phyloP scores from a whole-genome alignment of 2,888 invertebrate genomes.

The Cerastoderma edule region DNA sequence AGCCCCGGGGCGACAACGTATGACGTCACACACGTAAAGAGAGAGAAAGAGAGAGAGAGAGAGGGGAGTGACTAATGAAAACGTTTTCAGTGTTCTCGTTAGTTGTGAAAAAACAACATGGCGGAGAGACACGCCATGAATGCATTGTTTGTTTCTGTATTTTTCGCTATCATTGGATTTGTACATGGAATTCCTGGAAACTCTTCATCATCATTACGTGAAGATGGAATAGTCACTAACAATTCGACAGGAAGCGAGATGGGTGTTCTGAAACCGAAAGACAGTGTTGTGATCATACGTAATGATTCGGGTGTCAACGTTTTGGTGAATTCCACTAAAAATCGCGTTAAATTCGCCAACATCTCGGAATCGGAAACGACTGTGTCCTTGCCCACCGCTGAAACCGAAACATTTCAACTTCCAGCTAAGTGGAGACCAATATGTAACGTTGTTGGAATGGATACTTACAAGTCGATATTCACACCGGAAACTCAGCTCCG shows the following conservation, averaged over 20 bases:
- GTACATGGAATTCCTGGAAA: background rate
- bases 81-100: slow-evolving; percentile 8
- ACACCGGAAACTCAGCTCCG: slow-evolving; percentile 22
- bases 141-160: background rate
- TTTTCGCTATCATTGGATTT: background rate
- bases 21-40: background rate
- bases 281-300: too few species aligned
- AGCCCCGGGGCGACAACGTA: background rate
- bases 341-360: background rate
- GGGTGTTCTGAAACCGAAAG: too few species aligned
- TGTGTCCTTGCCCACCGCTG: background rate
- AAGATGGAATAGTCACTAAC: too few species aligned
- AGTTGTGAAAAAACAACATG: slow-evolving; percentile 18
- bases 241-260: too few species aligned
- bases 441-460: slow-evolving; percentile 30
- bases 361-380: background rate
- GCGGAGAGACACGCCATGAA: background rate
- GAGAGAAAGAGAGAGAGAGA: too few species aligned
- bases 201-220: background rate
- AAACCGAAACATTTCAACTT: slow-evolving; percentile 10
- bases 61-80: slow-evolving; percentile 27
- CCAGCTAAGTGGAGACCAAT: slow-evolving; percentile 50
- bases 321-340: too few species aligned
- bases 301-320: too few species aligned
- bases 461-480: slow-evolving; percentile 45